Percentiles rank a stretch among this genome's conserved stretches.
Evolutionary conservation across 2,888 invertebrate species (phyloP).

Genomic region (Drosophila borborema): DNA sequence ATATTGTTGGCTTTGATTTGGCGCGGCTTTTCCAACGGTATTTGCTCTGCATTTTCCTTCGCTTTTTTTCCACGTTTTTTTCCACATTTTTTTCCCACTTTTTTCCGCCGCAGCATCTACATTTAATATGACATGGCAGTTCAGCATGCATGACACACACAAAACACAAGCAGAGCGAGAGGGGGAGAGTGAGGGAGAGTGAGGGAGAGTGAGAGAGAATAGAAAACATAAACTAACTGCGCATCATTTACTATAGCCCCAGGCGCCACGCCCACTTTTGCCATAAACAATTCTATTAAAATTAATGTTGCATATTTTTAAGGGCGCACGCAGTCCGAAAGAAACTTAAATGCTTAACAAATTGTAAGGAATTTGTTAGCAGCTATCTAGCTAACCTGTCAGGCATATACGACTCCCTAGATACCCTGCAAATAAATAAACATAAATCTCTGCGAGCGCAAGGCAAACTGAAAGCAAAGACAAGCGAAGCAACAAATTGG

Average conservation of each 20-base stretch:
- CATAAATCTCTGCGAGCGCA: conserved; percentile 9
- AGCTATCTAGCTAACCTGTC: conserved; percentile 14
- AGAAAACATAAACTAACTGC: conserved; percentile 36
- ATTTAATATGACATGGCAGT: conserved; percentile 74
- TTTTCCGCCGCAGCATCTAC: conserved; percentile 40
- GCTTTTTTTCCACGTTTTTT: conserved; percentile 21
- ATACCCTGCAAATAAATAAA: conserved; percentile 32
- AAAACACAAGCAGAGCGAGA: background rate
- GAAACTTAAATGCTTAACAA: conserved; percentile 69
- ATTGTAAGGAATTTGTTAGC: conserved; percentile 70
- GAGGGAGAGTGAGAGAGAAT: background rate
- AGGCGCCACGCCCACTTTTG: conserved; percentile 7
- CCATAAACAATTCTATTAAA: conserved; percentile 80
- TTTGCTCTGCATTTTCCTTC: conserved; percentile 10
- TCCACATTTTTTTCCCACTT: conserved; percentile 10
- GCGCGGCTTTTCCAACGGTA: conserved; percentile 57
- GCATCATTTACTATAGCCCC: conserved; percentile 50
- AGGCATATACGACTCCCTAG: conserved; percentile 15
- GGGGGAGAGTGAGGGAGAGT: background rate
- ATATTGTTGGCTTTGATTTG: conserved; percentile 81
- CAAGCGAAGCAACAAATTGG: conserved; percentile 63
- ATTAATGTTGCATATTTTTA: conserved; percentile 78
- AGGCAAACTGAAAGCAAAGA: conserved; percentile 18
- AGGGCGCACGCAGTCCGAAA: conserved; percentile 36
- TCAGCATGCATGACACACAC: conserved; percentile 59